Conservation (phyloP, 2,113 vertebrate species). For the Ovibos moschatus region DNA sequence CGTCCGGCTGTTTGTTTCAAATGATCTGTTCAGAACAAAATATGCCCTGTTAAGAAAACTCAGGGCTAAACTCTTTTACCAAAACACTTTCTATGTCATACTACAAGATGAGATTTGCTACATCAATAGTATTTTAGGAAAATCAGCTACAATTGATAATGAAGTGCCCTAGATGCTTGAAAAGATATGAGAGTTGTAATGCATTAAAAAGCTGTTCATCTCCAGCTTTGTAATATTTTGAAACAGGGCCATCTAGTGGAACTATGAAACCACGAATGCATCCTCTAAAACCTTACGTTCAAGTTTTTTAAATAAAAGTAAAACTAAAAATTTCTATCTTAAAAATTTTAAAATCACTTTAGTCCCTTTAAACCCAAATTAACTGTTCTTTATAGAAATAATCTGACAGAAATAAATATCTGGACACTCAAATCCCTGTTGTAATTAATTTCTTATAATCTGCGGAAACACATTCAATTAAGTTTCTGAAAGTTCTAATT, state of each 20-base stretch:
- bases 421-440: neutral
- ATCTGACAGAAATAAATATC: neutral
- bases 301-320: neutral
- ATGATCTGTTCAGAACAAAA: conserved; percentile 51
- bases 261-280: neutral
- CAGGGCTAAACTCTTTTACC: conserved; percentile 23
- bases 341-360: neutral
- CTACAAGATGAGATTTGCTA: conserved; percentile 37
- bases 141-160: neutral
- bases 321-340: neutral
- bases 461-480: neutral
- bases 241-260: conserved; percentile 63
- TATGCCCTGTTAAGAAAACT: conserved; percentile 24
- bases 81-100: conserved; percentile 29
- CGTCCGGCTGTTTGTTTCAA: conserved; percentile 27
- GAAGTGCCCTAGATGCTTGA: conserved; percentile 38
- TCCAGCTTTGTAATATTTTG: conserved; percentile 11
- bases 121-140: conserved; percentile 44
- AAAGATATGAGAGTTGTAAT: neutral
- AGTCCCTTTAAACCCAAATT: neutral
- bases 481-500: neutral
- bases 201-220: neutral
- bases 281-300: neutral
- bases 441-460: neutral
- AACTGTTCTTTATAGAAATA: neutral